These are phyloP conservation scores for Caenorhabditis becei DNA, from an alignment of 2,888 invertebrate genomes.

Conservation along the genomic window DNA sequence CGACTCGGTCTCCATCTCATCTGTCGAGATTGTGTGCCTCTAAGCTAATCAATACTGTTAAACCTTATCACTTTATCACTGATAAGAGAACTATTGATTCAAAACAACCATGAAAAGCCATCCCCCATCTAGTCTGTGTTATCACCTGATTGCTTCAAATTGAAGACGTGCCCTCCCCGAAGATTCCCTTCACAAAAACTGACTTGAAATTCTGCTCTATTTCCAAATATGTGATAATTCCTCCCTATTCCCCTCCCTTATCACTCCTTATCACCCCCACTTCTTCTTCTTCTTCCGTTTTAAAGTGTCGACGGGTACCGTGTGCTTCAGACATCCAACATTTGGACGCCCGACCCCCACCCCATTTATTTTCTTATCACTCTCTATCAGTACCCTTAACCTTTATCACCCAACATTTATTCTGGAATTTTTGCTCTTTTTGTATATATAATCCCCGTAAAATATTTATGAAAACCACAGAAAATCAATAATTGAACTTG, in stretches of 20 bases:
- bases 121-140: constrained; percentile 5
- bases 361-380: constrained; percentile 3
- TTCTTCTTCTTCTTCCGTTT: constrained; percentile 20
- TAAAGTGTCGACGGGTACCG: constrained; percentile 43
- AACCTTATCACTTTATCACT: too few relatives aligned
- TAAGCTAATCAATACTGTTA: background rate
- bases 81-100: too few relatives aligned
- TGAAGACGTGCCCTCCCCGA: constrained; percentile 20
- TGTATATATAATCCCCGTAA: background rate
- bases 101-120: background rate
- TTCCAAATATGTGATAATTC: constrained; percentile 33
- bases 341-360: constrained; percentile 8
- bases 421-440: background rate
- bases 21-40: constrained; percentile 73
- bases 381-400: background rate
- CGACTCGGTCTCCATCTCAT: constrained; percentile 73
- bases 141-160: constrained; percentile 31
- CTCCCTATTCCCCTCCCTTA: background rate
- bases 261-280: background rate
- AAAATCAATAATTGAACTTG: background rate
- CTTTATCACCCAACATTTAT: background rate
- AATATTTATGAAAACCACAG: background rate
- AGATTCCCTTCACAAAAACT: background rate
- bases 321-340: constrained; percentile 23
- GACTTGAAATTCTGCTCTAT: constrained; percentile 16